Percentiles rank a stretch among this genome's conserved stretches.
Evolutionary conservation across 2,113 vertebrate genomes (phyloP).

Genomic region (Zootoca vivipara): DNA sequence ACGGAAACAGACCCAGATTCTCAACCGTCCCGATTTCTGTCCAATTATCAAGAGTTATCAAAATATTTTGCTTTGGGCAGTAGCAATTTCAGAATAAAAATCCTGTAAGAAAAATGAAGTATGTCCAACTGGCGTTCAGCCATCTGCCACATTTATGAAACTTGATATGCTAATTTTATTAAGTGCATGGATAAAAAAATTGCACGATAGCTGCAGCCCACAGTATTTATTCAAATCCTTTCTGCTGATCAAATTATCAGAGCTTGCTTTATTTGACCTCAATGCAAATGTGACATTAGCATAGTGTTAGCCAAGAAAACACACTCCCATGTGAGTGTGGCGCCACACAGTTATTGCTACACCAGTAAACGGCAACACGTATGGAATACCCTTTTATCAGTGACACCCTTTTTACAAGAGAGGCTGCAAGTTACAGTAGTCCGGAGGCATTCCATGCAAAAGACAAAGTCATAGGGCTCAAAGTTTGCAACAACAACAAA

Average conservation of each 20-base stretch:
- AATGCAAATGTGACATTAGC: neutral
- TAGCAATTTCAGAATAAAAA: neutral
- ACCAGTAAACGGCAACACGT: neutral
- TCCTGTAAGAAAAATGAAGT: neutral
- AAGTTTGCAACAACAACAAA: neutral
- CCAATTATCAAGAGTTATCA: neutral
- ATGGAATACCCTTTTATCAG: neutral
- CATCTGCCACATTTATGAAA: neutral
- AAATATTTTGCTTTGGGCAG: conserved; percentile 14
- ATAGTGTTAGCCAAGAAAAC: neutral
- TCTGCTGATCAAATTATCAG: neutral
- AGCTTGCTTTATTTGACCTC: neutral
- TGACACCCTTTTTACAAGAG: neutral
- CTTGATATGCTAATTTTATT: conserved; percentile 15
- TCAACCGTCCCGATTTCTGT: neutral
- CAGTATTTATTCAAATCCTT: conserved; percentile 3
- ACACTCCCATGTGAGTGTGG: neutral
- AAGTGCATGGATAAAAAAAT: neutral
- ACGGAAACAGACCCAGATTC: neutral
- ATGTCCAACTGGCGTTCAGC: neutral
- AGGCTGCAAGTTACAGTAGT: neutral
- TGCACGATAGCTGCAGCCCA: neutral
- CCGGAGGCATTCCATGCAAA: neutral
- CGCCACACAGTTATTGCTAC: neutral
- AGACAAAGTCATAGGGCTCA: neutral